Conservation (phyloP, 64 coral and sea anemone genomes). For the Astreopora myriophthalma region DNA sequence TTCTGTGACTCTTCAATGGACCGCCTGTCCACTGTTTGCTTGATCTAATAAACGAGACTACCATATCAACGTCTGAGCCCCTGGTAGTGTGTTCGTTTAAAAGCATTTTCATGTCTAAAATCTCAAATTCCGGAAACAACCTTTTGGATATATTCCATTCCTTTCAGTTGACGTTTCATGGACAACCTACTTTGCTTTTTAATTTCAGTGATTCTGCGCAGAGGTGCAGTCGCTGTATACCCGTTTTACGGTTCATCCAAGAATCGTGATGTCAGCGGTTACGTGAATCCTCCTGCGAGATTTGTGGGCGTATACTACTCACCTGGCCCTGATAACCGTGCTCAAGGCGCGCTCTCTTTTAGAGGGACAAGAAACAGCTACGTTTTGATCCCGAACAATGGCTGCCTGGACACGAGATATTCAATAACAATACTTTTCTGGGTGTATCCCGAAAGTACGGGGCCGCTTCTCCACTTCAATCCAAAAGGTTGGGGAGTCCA, state of each 20-base stretch:
- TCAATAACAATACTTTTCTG: conserved; percentile 72
- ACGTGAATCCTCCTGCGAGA: conserved; percentile 38
- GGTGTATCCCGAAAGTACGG: conserved; percentile 68
- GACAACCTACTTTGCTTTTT: not conserved
- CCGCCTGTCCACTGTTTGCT: too few relatives aligned
- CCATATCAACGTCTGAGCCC: too few relatives aligned
- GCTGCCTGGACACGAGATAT: conserved; percentile 62
- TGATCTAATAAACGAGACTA: too few relatives aligned
- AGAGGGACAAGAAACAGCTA: conserved; percentile 65
- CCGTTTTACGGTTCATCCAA: not conserved
- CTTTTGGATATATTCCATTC: not conserved
- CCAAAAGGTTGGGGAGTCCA: conserved; percentile 29
- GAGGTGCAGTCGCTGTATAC: conserved; percentile 53
- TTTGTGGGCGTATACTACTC: conserved; percentile 36
- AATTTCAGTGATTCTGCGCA: conserved; percentile 8
- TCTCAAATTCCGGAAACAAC: too few relatives aligned
- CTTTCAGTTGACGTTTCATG: not conserved
- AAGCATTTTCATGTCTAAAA: too few relatives aligned
- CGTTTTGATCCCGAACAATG: conserved; percentile 73
- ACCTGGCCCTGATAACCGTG: conserved; percentile 43
- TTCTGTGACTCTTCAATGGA: too few relatives aligned
- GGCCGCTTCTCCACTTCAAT: conserved; percentile 64
- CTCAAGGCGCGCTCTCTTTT: conserved; percentile 38
- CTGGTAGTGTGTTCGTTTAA: too few relatives aligned
- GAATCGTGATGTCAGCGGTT: conserved; percentile 42